Percentiles rank a stretch among this genome's conserved stretches.
Conservation (phyloP, 2,888 invertebrate genomes). For the Drymonia ruficornis region DNA sequence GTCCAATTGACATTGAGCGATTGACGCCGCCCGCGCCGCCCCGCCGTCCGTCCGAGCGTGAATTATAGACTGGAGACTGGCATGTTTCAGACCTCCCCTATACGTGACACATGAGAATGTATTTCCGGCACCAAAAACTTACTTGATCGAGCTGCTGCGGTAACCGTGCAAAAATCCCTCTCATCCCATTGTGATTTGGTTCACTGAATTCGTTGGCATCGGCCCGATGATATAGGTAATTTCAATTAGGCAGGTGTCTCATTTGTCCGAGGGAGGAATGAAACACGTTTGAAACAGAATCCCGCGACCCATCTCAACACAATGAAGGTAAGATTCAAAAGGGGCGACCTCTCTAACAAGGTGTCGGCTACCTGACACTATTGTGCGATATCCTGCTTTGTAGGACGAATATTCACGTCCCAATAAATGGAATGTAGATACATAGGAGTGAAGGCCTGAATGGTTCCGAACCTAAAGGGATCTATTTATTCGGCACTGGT, state of each 20-base stretch:
- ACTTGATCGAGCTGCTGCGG: conserved; percentile 12
- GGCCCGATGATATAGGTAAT: conserved; percentile 41
- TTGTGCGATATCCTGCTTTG: conserved; percentile 69
- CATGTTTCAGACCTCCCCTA: conserved; percentile 56
- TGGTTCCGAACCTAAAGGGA: conserved; percentile 43
- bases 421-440: conserved; percentile 60
- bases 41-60: conserved; percentile 55
- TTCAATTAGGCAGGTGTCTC: conserved; percentile 61
- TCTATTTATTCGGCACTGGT: conserved; percentile 46
- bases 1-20: conserved; percentile 71
- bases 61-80: conserved; percentile 60
- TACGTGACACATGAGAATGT: conserved; percentile 37
- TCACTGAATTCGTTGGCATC: conserved; percentile 17
- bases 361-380: conserved; percentile 79
- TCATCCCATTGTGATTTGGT: conserved; percentile 10
- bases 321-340: conserved; percentile 70
- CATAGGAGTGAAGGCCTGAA: conserved; percentile 41
- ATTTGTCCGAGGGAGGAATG: conserved; percentile 56
- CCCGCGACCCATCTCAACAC: conserved; percentile 69
- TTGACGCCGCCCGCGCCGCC: conserved; percentile 54
- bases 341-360: conserved; percentile 73
- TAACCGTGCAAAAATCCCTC: not conserved
- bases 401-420: conserved; percentile 71
- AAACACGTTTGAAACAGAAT: conserved; percentile 69
- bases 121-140: conserved; percentile 28